Base-by-base conservation (phyloP, 2,888 invertebrate species). In the Drosophila meridionalis region DNA sequence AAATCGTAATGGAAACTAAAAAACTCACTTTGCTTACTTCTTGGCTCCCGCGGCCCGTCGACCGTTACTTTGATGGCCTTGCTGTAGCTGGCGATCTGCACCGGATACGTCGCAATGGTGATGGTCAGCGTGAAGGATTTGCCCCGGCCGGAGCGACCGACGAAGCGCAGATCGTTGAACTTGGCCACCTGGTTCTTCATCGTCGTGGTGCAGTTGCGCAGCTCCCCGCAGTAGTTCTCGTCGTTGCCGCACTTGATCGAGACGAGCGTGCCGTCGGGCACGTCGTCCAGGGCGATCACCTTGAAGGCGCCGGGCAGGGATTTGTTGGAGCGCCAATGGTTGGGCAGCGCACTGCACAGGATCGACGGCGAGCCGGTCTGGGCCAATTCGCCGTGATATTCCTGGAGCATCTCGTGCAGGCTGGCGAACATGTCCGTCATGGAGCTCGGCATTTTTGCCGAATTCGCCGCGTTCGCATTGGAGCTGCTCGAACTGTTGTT, bases 1-100 rank as follows among this genome's bases (percentile, higher is more conserved):
- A 83, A 82, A 78, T n/a, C 62, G 52, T 74, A 88, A 87, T 83
- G 73, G 82, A 91, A 92, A 91, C 90, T 88, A 92, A 91, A 87
- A 92, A 92, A 96, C 98, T 97, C 95, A 98, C 98, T 97, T 94
- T 98, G 97, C 94, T 98, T 99, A 83, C 98, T 98, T 93, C 99
- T 95, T 20, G 99, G 99, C 94, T 99, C 99, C 90, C 99, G 94
- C 0, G 99, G 99, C 89, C 99, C 99, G 92, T 99, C 99, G 40
- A 99, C 99, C 30, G 99, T 99, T 66, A 99, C 99, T 95, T 99
- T 99, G 93, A 99, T 99, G 62, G 99, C 99, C 93, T 99, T 99
- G 89, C 94, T 96, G 93, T 99, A 99, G 5, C 98, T 97, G 58
- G 99, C 98, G 36, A 99, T 96, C 94, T 99, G 99, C 78, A 95